Base-by-base conservation (phyloP, 2,113 vertebrate genomes). In the Ramphastos sulfuratus region DNA sequence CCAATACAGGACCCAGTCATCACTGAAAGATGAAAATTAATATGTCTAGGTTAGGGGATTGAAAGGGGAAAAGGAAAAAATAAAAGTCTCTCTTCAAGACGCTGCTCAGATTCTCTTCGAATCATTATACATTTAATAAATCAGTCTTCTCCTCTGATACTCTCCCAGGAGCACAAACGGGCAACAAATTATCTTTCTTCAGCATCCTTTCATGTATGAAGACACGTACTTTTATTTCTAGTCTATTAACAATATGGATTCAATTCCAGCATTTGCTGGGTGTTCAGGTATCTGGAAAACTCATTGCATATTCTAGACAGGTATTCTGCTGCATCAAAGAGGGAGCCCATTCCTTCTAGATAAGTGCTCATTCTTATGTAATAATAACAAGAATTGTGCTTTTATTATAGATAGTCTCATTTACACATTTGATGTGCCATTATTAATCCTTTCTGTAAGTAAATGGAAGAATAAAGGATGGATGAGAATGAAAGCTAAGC, bases 11-110 rank as follows among this genome's bases (percentile, higher is more conserved):
- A 33, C 2, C 19, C 70, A 48, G 27, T 4, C 70, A 88, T 6
- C 17, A 87, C 3, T 46, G 20, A n/a, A 67, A 92, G n/a, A 23
- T 65, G 12, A 89, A 66, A 27, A 33, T 42, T 42, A 54, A 19
- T 19, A 28, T 11, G 2, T 4, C 14, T 17, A 33, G 15, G 3
- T 13, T 81, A 7, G 8, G 5, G 11, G 8, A 0, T 25, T 27
- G 10, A 5, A 13, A 61, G 4, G 0, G 11, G 5, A 73, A 80
- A 76, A 0, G 8, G 4, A 20, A 10, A 55, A 73, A 35, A 46
- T 4, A 12, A 1, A 25, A 52, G 15, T n/a, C 1, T 69, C 15
- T 78, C 13, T 44, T 33, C n/a, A 84, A 71, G 56, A 81, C 12
- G 55, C 37, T 28, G 6, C 9, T 82, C 27, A 59, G 31, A 9